Conservation (phyloP, 2,888 invertebrate species). For the Leucoma salicis region DNA sequence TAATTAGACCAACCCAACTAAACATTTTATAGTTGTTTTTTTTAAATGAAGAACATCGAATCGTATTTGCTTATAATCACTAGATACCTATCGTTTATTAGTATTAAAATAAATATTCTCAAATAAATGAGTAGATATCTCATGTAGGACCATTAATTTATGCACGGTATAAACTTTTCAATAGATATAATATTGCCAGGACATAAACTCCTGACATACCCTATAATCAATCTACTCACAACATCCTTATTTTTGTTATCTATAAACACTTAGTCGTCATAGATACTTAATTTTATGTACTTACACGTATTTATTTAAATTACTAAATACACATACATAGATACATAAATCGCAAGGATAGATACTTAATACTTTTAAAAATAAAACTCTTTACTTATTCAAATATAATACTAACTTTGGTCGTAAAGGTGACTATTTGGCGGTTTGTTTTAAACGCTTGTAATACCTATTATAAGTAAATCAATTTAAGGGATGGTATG, state of each 20-base stretch:
- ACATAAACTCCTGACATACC: slow-evolving; percentile 14
- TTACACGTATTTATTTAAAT: background rate
- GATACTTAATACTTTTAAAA: slow-evolving; percentile 22
- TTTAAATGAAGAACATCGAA: too few species aligned
- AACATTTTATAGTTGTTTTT: too few species aligned
- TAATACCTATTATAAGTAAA: too few species aligned
- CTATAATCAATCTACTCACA: slow-evolving; percentile 23
- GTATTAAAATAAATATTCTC: slow-evolving; percentile 9
- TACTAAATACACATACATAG: background rate
- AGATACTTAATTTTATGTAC: too few species aligned
- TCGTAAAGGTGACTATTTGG: too few species aligned
- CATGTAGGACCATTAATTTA: slow-evolving; percentile 10
- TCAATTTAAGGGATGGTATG: too few species aligned
- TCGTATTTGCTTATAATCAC: slow-evolving; percentile 47
- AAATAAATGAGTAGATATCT: slow-evolving; percentile 8
- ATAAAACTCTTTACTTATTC: too few species aligned
- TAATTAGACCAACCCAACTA: too few species aligned
- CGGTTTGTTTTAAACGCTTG: too few species aligned
- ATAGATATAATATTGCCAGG: slow-evolving; percentile 9
- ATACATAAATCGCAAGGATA: background rate
- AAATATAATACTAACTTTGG: too few species aligned
- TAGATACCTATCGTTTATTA: slow-evolving; percentile 25
- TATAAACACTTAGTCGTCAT: slow-evolving; percentile 2
- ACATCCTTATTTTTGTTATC: slow-evolving; percentile 19
- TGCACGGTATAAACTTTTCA: slow-evolving; percentile 11